A percentile compares a stretch with the other conserved stretches of the same genome.
phyloP scores from a whole-genome alignment of 92 coral and sea anemone species.

The Epizoanthus scotinus region DNA sequence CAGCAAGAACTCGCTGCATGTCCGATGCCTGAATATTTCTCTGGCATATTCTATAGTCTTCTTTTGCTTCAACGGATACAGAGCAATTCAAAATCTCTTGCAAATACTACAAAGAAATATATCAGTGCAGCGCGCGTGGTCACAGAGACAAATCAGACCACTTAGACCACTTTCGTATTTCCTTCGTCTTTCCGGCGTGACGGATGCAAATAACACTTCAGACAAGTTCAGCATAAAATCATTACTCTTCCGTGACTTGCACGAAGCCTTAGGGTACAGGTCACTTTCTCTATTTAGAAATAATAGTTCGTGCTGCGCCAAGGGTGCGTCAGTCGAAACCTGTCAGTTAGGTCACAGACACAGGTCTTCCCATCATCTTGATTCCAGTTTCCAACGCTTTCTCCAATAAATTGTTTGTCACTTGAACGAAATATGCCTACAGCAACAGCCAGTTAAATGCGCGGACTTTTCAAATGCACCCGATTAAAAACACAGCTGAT shows the following conservation, averaged over 20 bases:
- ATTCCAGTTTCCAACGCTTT: neutral
- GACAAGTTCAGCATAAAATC: neutral
- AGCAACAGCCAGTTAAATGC: neutral
- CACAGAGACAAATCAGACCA: neutral
- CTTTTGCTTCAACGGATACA: neutral
- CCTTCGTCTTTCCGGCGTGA: conserved; percentile 28
- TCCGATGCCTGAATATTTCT: neutral
- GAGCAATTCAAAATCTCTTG: neutral
- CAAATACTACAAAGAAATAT: neutral
- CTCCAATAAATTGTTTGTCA: neutral
- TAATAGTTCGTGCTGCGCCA: neutral
- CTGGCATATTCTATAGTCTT: neutral
- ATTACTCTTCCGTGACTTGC: neutral
- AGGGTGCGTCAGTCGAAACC: conserved; percentile 28
- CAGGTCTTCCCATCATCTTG: no score
- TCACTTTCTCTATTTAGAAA: conserved; percentile 13
- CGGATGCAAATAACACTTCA: neutral
- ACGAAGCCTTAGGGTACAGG: no score
- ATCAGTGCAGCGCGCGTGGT: neutral
- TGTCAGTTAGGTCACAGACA: no score
- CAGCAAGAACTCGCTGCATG: neutral
- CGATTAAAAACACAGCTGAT: conserved; percentile 32
- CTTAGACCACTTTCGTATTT: neutral
- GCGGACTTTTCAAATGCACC: conserved; percentile 9
- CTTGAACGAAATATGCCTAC: neutral